A percentile compares a stretch with the other conserved stretches of the same genome.
phyloP scores from a whole-genome alignment of 2,113 vertebrate species.

The Seriola dumerili region DNA sequence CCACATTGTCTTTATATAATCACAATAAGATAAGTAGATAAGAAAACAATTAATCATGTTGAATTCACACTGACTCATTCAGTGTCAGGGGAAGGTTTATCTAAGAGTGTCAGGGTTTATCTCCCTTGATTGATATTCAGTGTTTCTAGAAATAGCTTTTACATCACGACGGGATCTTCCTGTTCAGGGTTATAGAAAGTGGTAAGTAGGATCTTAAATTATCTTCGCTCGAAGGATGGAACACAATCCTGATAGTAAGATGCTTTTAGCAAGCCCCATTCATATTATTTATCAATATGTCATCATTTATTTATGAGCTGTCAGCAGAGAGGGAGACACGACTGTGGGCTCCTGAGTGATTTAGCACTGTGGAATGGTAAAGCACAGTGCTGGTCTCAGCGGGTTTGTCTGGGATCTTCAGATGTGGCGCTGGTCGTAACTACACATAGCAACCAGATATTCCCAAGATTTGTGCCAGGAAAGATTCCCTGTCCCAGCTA shows the following conservation, averaged over 20 bases:
- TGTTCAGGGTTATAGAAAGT: background rate
- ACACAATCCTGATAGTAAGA: background rate
- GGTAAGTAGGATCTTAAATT: background rate
- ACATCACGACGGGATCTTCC: background rate
- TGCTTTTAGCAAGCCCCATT: constrained; percentile 13
- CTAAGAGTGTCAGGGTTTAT: background rate
- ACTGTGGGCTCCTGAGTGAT: constrained; percentile 63
- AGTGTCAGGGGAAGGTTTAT: background rate
- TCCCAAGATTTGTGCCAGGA: constrained; percentile 82
- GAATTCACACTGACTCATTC: background rate
- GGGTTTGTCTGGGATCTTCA: constrained; percentile 84
- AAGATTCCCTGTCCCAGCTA: constrained; percentile 62
- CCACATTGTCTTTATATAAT: background rate
- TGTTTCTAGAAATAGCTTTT: constrained; percentile 4
- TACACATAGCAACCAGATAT: constrained; percentile 88
- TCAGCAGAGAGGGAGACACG: constrained; percentile 78
- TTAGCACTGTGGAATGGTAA: constrained; percentile 79
- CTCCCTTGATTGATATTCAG: background rate
- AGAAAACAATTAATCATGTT: background rate
- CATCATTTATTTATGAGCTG: constrained; percentile 84
- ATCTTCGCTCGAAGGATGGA: background rate
- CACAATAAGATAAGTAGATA: constrained; percentile 4
- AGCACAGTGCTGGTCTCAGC: constrained; percentile 65
- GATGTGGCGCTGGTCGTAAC: constrained; percentile 87
- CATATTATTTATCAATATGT: constrained; percentile 45